Evolutionary conservation across 2,888 invertebrate genomes (phyloP), one percentile per base, ranked within the genome.

Genomic region (Tetropium fuscum): DNA sequence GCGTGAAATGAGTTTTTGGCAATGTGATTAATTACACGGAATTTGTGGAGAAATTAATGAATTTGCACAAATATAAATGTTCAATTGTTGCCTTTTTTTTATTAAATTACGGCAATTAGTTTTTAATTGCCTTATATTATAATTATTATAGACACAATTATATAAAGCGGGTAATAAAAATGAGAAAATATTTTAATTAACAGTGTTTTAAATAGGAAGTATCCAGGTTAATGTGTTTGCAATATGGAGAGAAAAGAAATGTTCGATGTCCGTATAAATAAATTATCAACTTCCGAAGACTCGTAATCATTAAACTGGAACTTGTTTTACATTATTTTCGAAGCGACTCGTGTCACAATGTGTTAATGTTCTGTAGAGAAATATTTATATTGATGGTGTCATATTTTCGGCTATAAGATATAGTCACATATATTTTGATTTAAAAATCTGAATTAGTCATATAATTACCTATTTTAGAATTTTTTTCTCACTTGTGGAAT

Each of bases 1-100:
- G 36, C 48, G 48, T 48, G 19, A 48, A 34, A 48, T 48, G 19
- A 34, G 20, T 48, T 48, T 34, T 48, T 34, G 34, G 48, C 48
- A 48, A 34, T 48, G 48, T 18, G 19, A 32, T 18, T 32, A 47
- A 47, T 47, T 19, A 22, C 41, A 41, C 7, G 15, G 30, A 47
- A 16, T 47, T 32, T 18, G 32, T 30, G 47, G 7, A 47, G 30
- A 10, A 47, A 47, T 27, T 47, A 1, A 11, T 10, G 10, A 18
- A 34, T 34, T 34, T 34, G 34, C 5, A 11, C 13, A 34, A 13
- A 8, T 13, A 34, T 5, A 34, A 34, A 34, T 13, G 34, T 8
- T 13, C 6, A 15, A 41, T 20, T 41, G 11, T 10, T 19, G 22
- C 41, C 3, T 41, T 22, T 41, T 20, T 1, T 10, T 41, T 22